Evolutionary conservation across 2,113 vertebrate species (phyloP), one percentile per base, ranked within the genome.

Genomic region (Leucosticte australis): DNA sequence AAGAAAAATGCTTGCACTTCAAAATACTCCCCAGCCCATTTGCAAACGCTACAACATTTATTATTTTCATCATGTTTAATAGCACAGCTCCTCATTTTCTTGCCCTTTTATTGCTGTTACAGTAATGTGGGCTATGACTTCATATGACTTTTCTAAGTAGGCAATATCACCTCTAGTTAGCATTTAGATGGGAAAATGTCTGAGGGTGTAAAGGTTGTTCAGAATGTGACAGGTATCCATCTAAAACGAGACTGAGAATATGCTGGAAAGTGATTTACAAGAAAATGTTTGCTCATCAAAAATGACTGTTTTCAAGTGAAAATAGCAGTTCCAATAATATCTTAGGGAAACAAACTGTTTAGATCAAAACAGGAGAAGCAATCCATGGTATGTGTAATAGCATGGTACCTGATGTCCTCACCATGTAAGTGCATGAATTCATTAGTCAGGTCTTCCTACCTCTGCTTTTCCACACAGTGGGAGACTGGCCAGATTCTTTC

Each of bases 141-240:
- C 83, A 71, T 96, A 68, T 94, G 91, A 86, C 94, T 95, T 94
- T 87, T 75, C 47, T 89, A 94, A 92, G 91, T 84, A 94, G 91
- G 76, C 86, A 91, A 52, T 83, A 86, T 96, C 94, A 92, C 79
- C 90, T 94, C 92, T 95, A 83, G 92, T 95, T 95, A 97, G 94
- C 94, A 94, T 95, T 95, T 89, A 93, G 83, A 96, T 95, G 60
- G 83, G 92, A 92, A 92, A 94, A 91, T 79, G 39, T 92, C 75
- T 71, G 60, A 94, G 47, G 56, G 39, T 73, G 42, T 84, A 95
- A 92, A 94, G 90, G 49, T 79, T 82, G 81, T 79, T 96, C 77
- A 31, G 53, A 91, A 79, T 79, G 69, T 94, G 92, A 84, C 95
- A 86, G 39, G 39, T 78, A 94, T 91, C 83, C 81, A 69, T 79